phyloP scores from a whole-genome alignment of 2,888 invertebrate species.

The Boloria selene region DNA sequence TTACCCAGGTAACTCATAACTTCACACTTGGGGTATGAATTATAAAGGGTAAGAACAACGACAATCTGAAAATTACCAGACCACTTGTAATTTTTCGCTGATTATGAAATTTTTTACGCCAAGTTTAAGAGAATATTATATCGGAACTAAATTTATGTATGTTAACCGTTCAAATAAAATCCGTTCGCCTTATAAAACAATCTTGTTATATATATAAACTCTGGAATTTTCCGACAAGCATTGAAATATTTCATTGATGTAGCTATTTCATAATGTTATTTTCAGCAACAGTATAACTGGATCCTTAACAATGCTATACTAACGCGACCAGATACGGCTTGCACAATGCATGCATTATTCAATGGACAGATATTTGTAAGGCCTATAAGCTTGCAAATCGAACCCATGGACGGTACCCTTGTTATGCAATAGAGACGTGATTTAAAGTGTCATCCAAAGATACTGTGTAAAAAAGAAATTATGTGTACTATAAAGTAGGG shows the following conservation, averaged over 20 bases:
- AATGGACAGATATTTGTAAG: conserved; percentile 33
- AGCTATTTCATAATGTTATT: conserved; percentile 22
- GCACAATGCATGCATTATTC: conserved; percentile 37
- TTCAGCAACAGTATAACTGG: conserved; percentile 24
- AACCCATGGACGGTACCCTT: conserved; percentile 26
- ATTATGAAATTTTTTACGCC: no score
- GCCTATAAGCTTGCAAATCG: conserved; percentile 26
- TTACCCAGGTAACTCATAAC: no score
- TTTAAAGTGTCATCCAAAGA: conserved; percentile 1
- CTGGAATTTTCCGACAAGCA: background rate
- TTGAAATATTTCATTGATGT: background rate
- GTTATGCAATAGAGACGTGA: conserved; percentile 20
- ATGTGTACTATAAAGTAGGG: no score
- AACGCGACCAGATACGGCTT: conserved; percentile 41
- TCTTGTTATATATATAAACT: background rate
- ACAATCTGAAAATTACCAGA: no score
- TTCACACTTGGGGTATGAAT: no score
- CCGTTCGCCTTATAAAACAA: no score
- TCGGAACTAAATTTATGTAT: no score
- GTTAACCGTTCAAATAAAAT: no score
- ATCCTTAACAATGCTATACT: conserved; percentile 35
- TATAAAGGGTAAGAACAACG: no score
- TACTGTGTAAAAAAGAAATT: background rate
- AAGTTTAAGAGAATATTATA: no score
- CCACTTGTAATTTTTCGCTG: no score